These are phyloP conservation scores for Drosophila virilis DNA, from an alignment of 1,140 invertebrate species.

Conservation along the genomic window DNA sequence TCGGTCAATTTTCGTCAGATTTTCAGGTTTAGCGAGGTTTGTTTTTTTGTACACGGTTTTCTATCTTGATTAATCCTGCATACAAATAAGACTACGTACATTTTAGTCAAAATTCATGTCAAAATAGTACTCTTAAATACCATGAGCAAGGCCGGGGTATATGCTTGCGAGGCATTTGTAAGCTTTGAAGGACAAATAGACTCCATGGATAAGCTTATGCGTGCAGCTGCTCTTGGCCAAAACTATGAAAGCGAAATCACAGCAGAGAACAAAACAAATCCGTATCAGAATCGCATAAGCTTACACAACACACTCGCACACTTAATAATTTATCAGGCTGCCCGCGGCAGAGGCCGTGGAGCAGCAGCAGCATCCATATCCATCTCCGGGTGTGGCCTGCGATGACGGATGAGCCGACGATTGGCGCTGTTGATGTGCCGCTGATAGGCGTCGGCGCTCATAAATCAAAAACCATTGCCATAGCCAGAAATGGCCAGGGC, in stretches of 20 bases:
- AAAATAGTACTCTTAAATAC: no score
- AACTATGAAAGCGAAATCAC: background rate
- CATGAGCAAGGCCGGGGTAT: no score
- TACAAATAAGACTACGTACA: no score
- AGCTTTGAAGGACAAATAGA: constrained; percentile 16
- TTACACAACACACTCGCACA: constrained; percentile 42
- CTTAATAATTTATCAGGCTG: constrained; percentile 61
- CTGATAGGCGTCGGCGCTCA: constrained; percentile 62
- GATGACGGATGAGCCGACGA: constrained; percentile 73
- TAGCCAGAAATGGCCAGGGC: background rate
- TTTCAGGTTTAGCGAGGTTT: no score
- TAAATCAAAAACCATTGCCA: constrained; percentile 65
- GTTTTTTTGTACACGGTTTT: no score
- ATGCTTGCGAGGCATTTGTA: background rate
- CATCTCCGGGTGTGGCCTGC: constrained; percentile 36
- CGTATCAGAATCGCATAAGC: constrained; percentile 64
- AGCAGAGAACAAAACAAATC: constrained; percentile 32
- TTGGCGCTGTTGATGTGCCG: constrained; percentile 58
- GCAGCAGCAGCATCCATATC: constrained; percentile 12
- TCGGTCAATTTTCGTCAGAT: no score
- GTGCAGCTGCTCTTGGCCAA: no score
- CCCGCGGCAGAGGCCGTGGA: constrained; percentile 13
- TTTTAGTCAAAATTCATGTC: no score
- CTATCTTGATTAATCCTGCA: no score
- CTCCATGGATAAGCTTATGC: constrained; percentile 16